Conservation (phyloP, 2,113 vertebrate species). For the Sclerurus mexicanus region DNA sequence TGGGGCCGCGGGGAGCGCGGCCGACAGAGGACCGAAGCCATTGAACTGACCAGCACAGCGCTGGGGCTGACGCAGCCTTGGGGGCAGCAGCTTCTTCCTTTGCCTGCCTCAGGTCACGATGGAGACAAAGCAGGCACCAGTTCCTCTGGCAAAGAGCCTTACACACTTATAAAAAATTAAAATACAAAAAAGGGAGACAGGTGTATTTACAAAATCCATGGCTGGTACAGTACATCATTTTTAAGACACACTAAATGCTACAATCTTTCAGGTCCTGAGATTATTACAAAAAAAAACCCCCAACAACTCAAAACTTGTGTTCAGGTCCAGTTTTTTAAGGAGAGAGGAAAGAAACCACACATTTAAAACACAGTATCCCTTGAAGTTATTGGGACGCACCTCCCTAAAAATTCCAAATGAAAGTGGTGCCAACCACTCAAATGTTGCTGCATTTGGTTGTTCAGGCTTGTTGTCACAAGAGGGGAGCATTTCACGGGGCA, state of each 20-base stretch:
- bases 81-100: constrained; percentile 73
- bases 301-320: constrained; percentile 74
- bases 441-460: constrained; percentile 30
- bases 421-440: constrained; percentile 24
- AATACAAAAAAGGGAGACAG: constrained; percentile 80
- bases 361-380: constrained; percentile 69
- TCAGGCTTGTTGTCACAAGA: constrained; percentile 14
- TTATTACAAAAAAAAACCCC: constrained; percentile 78
- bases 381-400: constrained; percentile 60
- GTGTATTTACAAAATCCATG: constrained; percentile 85
- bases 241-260: constrained; percentile 88
- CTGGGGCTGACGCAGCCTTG: constrained; percentile 43
- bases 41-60: constrained; percentile 23
- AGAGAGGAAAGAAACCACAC: constrained; percentile 67
- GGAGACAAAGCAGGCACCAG: constrained; percentile 74
- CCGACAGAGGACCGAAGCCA: no score
- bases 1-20: no score
- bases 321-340: constrained; percentile 77
- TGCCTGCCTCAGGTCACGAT: constrained; percentile 67
- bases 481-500: not conserved
- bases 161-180: constrained; percentile 71
- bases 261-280: constrained; percentile 87
- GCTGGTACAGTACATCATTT: constrained; percentile 86
- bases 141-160: constrained; percentile 73
- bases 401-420: constrained; percentile 43